Evolutionary conservation across 1,140 invertebrate genomes (phyloP).

Genomic region (Linepithema humile): DNA sequence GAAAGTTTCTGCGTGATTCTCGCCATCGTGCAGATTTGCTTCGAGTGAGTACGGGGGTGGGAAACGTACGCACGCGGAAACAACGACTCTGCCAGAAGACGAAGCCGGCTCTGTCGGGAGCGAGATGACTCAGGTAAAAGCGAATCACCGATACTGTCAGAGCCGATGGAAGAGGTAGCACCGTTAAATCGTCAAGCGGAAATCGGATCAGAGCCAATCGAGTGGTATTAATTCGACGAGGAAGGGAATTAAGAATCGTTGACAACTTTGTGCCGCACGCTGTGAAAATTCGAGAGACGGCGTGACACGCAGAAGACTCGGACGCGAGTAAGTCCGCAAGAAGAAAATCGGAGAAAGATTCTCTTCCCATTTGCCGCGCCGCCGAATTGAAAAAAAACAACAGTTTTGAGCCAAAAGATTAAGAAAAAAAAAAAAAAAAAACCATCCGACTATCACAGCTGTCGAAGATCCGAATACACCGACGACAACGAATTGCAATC

Average conservation of each 20-base stretch:
- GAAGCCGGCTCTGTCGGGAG: slow-evolving; percentile 4
- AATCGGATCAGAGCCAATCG: slow-evolving; percentile 27
- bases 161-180: slow-evolving; percentile 63
- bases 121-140: slow-evolving; percentile 39
- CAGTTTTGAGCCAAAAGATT: neutral
- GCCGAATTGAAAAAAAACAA: neutral
- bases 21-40: neutral
- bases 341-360: neutral
- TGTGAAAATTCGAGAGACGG: neutral
- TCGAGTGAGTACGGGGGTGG: neutral
- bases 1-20: neutral
- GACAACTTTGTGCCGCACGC: neutral
- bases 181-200: slow-evolving; percentile 38
- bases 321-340: neutral
- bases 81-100: neutral
- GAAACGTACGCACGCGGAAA: slow-evolving; percentile 1
- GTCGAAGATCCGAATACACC: slow-evolving; percentile 1
- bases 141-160: slow-evolving; percentile 39
- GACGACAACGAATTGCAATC: neutral
- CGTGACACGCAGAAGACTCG: slow-evolving; percentile 1
- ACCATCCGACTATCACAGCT: neutral
- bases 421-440: neutral
- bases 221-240: slow-evolving; percentile 28
- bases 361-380: neutral
- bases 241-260: neutral